Evolutionary conservation across 2,888 invertebrate species (phyloP).

Genomic region (Capitulum mitella): DNA sequence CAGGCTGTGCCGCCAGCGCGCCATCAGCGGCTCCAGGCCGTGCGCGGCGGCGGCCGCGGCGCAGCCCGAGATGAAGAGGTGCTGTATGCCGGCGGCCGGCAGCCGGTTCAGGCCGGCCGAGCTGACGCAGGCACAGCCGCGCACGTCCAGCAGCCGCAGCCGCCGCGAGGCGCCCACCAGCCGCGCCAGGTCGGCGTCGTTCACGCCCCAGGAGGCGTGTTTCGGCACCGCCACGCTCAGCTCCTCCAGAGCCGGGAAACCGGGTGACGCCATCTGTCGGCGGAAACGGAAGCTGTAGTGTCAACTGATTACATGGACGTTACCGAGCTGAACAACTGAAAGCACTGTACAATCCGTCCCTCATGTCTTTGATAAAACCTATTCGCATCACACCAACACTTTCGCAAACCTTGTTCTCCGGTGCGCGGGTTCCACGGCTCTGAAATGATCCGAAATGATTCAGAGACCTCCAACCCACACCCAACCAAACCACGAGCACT

Average conservation of each 20-base stretch:
- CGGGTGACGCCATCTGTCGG: constrained; percentile 62
- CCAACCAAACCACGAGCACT: no score
- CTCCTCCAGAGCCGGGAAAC: constrained; percentile 72
- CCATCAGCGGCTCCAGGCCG: constrained; percentile 64
- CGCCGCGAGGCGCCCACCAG: constrained; percentile 70
- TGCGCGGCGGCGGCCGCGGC: constrained; percentile 56
- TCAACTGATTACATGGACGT: no score
- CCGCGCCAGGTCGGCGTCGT: constrained; percentile 68
- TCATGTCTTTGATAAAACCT: no score
- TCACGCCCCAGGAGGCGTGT: constrained; percentile 45
- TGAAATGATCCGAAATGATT: no score
- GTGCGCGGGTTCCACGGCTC: no score
- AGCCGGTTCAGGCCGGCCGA: constrained; percentile 71
- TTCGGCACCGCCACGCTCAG: constrained; percentile 60
- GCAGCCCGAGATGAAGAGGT: constrained; percentile 72
- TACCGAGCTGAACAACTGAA: no score
- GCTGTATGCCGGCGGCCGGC: constrained; percentile 78
- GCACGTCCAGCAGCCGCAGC: constrained; percentile 66
- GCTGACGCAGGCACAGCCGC: constrained; percentile 68
- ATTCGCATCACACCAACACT: no score
- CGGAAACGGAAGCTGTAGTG: background rate
- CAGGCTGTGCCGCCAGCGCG: constrained; percentile 78
- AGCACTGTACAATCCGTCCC: no score
- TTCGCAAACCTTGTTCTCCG: no score
- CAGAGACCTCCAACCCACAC: no score